Conservation (phyloP, 2,797 vertebrate species). For the Chelon labrosus region DNA sequence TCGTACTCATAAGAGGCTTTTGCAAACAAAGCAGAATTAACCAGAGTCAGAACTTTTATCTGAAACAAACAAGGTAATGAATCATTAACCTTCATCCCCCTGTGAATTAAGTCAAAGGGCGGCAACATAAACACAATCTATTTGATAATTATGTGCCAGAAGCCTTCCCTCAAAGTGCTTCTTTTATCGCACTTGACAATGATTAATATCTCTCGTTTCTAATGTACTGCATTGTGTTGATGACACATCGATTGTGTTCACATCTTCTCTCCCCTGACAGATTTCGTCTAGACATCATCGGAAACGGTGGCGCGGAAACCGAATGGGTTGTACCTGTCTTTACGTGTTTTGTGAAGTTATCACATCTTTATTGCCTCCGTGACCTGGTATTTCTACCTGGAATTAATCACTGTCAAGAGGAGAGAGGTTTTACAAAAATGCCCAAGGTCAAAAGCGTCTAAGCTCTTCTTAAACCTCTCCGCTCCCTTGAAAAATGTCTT, state of each 20-base stretch:
- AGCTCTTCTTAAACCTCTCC: conserved; percentile 32
- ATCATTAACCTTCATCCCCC: conserved; percentile 60
- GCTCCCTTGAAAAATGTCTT: conserved; percentile 9
- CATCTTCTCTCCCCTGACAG: conserved; percentile 25
- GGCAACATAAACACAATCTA: conserved; percentile 37
- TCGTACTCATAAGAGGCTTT: background rate
- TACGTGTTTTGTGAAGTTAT: conserved; percentile 47
- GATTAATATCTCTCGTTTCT: conserved; percentile 60
- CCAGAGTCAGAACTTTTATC: conserved; percentile 19
- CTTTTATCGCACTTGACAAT: conserved; percentile 42
- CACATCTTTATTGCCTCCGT: conserved; percentile 54
- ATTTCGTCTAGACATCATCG: conserved; percentile 42
- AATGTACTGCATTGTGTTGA: conserved; percentile 44
- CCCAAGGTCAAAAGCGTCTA: conserved; percentile 50
- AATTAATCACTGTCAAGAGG: conserved; percentile 70
- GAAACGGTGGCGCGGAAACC: conserved; percentile 13
- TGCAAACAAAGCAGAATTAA: conserved; percentile 18
- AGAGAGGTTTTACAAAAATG: conserved; percentile 43
- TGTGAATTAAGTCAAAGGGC: conserved; percentile 44
- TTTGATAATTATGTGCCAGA: conserved; percentile 52
- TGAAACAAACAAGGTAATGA: conserved; percentile 45
- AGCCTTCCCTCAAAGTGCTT: conserved; percentile 20
- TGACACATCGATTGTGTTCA: conserved; percentile 33
- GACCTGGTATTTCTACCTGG: conserved; percentile 53
- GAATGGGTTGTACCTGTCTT: conserved; percentile 42